A percentile compares a stretch with the other conserved stretches of the same genome.
Conservation (phyloP, 2,888 invertebrate species). For the Halocaridina rubra region DNA sequence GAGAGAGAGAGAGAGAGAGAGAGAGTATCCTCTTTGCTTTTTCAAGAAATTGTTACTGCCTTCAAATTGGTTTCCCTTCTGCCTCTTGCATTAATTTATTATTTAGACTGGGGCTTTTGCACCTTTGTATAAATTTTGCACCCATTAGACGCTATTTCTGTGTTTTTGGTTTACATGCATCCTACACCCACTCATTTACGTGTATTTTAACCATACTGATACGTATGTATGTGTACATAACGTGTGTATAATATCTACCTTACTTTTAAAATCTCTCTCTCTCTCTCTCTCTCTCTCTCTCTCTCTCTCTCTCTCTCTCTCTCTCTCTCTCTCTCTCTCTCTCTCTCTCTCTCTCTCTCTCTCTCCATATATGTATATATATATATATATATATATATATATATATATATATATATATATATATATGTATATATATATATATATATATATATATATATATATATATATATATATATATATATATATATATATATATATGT, state of each 20-base stretch:
- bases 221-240: too few species aligned
- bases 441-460: background rate
- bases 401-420: background rate
- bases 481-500: background rate
- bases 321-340: background rate
- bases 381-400: background rate
- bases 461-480: background rate
- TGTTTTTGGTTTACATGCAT: too few species aligned
- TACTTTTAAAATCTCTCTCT: too few species aligned
- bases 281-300: conserved; percentile 33
- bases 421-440: background rate
- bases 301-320: conserved; percentile 22
- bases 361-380: conserved; percentile 2
- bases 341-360: background rate
- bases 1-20: background rate
- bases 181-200: too few species aligned
- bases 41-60: too few species aligned
- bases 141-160: too few species aligned
- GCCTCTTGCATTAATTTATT: too few species aligned
- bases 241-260: too few species aligned
- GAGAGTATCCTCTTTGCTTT: background rate
- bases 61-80: too few species aligned
- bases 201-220: too few species aligned
- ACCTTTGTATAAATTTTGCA: too few species aligned
- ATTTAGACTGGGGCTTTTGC: too few species aligned